A percentile compares a stretch with the other conserved stretches of the same genome.
These are phyloP conservation scores for Apotomis betuletana DNA, from an alignment of 2,888 invertebrate genomes.

Conservation along the genomic window DNA sequence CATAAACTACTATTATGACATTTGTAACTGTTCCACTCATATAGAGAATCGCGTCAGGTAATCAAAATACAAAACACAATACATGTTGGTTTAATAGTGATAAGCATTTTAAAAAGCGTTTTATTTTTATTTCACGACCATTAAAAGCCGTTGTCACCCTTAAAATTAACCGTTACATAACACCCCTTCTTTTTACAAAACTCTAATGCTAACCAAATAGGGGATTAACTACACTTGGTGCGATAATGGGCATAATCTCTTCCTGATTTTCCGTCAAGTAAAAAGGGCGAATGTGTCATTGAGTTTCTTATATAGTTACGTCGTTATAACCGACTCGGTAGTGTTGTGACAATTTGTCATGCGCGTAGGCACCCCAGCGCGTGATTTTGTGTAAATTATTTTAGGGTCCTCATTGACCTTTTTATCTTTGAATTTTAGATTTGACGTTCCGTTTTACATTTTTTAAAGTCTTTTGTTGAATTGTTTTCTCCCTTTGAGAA, in stretches of 20 bases:
- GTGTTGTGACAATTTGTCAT: conserved; percentile 65
- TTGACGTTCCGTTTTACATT: conserved; percentile 11
- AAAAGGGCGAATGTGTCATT: not conserved
- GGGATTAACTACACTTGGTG: conserved; percentile 69
- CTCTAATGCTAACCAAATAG: conserved; percentile 50
- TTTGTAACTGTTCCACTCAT: no score
- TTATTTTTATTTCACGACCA: conserved; percentile 8
- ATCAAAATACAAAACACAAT: no score
- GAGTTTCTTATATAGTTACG: not conserved
- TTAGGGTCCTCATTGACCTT: conserved; percentile 48
- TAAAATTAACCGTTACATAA: conserved; percentile 35
- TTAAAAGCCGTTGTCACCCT: conserved; percentile 35
- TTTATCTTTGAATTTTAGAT: conserved; percentile 39
- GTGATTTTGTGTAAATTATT: conserved; percentile 54
- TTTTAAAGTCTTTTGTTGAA: conserved; percentile 11
- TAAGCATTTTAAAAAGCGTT: not conserved
- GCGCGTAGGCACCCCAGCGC: conserved; percentile 52
- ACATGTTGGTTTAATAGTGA: no score
- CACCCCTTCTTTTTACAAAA: conserved; percentile 27
- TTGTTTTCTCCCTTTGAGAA: conserved; percentile 26
- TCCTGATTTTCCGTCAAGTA: conserved; percentile 43
- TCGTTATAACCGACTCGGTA: not conserved
- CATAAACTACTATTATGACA: no score
- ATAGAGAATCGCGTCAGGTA: no score
- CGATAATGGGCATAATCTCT: conserved; percentile 72